Evolutionary conservation across 1,140 invertebrate species (phyloP), one percentile per base, ranked within the genome.

Genomic region (Whitmania pigra): DNA sequence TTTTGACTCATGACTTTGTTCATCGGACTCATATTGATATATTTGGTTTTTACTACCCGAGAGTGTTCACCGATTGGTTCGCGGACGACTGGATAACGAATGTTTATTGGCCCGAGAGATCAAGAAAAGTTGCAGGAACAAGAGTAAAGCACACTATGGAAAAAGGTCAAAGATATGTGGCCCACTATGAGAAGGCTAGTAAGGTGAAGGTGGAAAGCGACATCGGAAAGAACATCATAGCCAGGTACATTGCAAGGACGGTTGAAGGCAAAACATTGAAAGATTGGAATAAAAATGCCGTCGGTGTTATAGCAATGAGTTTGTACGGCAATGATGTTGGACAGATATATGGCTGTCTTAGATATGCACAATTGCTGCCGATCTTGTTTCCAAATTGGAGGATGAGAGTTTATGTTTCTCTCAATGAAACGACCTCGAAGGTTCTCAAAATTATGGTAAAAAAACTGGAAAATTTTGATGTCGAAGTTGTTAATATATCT

Each of bases 11-110:
- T 67, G 73, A 74, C 54, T 74, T 74, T 72, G 73, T 74, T 5
- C 73, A 74, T 29, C 36, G 73, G 18, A 74, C 71, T n/a, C 73
- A 74, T 53, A 53, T 74, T n/a, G 73, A 74, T 67, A 67, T 74
- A 9, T 74, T 74, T 72, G 73, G 73, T 25, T 74, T 72, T 63
- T 74, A 74, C 53, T 74, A 74, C 49, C 73, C 73, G 13, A 55
- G 73, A 18, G 71, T 74, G 57, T 74, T 74, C 63, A 74, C 73
- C 49, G 73, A 74, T 68, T 74, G 73, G 73, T 74, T 74, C 68
- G 73, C 73, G n/a, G 73, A 74, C 49, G 71, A 74, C 66, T 74
- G 73, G 73, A 74, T 74, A 25, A 74, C 73, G 9, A 66, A 69
- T 18, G 73, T 74, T 17, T 74, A 74, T 66, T 74, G 43, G 63